Conservation (phyloP, 2,113 vertebrate genomes). For the Felis chaus region DNA sequence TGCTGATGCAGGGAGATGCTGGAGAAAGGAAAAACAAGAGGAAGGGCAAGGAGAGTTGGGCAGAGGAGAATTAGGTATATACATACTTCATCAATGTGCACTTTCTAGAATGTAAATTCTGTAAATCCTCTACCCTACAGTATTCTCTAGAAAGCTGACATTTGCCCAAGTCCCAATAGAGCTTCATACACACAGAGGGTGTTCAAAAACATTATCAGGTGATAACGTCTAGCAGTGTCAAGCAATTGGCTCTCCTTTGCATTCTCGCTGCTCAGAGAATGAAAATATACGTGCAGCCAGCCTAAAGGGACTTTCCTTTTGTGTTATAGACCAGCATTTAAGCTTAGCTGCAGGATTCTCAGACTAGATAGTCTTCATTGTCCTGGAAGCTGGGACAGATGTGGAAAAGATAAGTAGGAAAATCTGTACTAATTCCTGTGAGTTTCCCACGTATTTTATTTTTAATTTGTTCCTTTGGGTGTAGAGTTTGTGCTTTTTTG, state of each 20-base stretch:
- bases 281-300: background rate
- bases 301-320: background rate
- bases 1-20: background rate
- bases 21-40: background rate
- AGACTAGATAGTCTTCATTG: background rate
- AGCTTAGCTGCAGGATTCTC: background rate
- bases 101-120: background rate
- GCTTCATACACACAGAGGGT: background rate
- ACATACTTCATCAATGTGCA: background rate
- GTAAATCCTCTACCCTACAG: background rate
- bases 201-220: background rate
- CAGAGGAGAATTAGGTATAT: background rate
- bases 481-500: background rate
- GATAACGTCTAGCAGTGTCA: background rate
- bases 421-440: background rate
- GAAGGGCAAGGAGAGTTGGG: background rate
- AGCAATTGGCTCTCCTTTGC: background rate
- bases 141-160: background rate
- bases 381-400: background rate
- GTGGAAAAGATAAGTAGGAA: background rate
- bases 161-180: background rate
- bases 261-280: background rate
- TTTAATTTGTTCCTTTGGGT: constrained; percentile 5
- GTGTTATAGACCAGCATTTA: background rate
- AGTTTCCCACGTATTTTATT: background rate